Percentiles rank a stretch among this genome's conserved stretches.
Evolutionary conservation across 2,113 vertebrate genomes (phyloP).

Genomic region (Apus apus): DNA sequence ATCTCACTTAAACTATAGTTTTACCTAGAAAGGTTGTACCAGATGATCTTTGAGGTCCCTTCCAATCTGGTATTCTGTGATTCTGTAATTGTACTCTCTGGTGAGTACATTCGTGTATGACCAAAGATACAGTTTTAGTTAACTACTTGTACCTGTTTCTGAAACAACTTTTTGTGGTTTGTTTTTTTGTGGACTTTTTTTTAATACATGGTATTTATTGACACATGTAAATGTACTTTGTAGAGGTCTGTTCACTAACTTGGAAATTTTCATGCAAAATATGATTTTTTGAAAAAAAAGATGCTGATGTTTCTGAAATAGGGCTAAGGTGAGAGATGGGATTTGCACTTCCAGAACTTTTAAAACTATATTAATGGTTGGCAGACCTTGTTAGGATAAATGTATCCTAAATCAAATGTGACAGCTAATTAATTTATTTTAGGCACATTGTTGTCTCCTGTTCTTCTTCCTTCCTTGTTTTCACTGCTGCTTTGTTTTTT

Average conservation of each 20-base stretch:
- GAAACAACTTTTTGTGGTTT: background rate
- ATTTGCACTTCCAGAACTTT: background rate
- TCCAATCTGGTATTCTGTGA: too few species aligned
- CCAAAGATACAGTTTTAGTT: background rate
- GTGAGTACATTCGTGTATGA: too few species aligned
- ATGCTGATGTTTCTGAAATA: background rate
- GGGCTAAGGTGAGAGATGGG: background rate
- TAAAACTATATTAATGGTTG: background rate
- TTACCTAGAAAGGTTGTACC: too few species aligned
- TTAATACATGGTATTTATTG: background rate
- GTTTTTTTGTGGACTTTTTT: background rate
- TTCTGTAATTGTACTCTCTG: too few species aligned
- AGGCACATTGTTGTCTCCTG: background rate
- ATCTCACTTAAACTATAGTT: too few species aligned
- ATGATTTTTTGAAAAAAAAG: background rate
- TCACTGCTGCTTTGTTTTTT: background rate
- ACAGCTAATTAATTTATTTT: background rate
- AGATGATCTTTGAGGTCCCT: too few species aligned
- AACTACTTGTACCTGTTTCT: background rate
- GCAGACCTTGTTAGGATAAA: background rate
- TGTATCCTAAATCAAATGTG: background rate
- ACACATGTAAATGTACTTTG: background rate
- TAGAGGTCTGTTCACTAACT: background rate
- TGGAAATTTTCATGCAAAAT: background rate
- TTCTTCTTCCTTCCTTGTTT: background rate